A percentile compares a stretch with the other conserved stretches of the same genome.
These are phyloP conservation scores for Sapajus apella DNA, from an alignment of 2,113 vertebrate species.

Conservation along the genomic window DNA sequence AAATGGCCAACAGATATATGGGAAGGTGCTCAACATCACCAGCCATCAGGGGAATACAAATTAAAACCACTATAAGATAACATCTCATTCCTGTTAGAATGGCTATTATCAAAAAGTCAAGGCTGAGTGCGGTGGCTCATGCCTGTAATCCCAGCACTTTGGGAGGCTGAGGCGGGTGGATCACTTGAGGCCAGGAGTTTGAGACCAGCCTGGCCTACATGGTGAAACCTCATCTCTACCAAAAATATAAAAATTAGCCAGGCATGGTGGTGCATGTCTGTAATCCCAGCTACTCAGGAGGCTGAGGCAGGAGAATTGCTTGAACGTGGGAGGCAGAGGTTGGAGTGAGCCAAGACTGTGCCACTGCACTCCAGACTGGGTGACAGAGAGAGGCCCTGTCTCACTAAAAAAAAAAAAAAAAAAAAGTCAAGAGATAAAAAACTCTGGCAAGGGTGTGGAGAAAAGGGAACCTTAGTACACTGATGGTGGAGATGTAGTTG, in stretches of 20 bases:
- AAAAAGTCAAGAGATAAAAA: background rate
- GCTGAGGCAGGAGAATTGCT: background rate
- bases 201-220: background rate
- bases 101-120: background rate
- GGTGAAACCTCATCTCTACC: background rate
- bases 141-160: background rate
- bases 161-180: background rate
- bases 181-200: background rate
- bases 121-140: rapidly evolving
- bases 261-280: background rate
- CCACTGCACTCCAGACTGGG: background rate
- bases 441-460: background rate
- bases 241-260: background rate
- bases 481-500: background rate
- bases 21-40: background rate
- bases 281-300: background rate
- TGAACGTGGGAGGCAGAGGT: background rate
- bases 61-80: background rate
- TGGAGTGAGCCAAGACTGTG: background rate
- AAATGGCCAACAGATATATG: background rate
- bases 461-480: background rate
- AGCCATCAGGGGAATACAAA: background rate
- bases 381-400: background rate
- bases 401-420: too few relatives aligned
- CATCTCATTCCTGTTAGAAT: background rate